phyloP scores from a whole-genome alignment of 1,140 invertebrate genomes.

The Venturia canescens region DNA sequence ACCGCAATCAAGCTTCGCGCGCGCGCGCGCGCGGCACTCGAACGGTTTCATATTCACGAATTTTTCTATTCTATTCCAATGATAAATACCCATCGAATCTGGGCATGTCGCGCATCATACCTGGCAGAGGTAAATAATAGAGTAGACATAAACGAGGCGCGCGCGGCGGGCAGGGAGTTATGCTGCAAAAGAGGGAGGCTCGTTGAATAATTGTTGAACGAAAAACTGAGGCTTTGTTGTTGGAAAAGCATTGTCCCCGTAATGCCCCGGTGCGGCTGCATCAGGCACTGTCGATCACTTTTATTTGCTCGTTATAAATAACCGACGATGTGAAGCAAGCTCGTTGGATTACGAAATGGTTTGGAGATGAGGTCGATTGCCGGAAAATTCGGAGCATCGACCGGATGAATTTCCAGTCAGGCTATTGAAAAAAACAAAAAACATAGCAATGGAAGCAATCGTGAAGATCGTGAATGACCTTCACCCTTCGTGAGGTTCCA shows the following conservation, averaged over 20 bases:
- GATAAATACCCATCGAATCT: neutral
- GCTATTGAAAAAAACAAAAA: too few relatives aligned
- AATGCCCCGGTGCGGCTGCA: neutral
- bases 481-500: too few relatives aligned
- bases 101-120: slow-evolving; percentile 9
- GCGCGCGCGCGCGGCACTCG: neutral
- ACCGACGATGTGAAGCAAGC: neutral
- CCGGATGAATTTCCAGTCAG: too few relatives aligned
- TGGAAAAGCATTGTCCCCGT: neutral
- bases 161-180: neutral
- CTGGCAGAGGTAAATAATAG: slow-evolving; percentile 12
- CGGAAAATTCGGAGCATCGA: too few relatives aligned
- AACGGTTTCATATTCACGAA: neutral
- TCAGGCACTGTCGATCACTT: neutral
- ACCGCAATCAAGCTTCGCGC: slow-evolving; percentile 26
- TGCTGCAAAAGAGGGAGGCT: neutral
- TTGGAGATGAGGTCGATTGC: too few relatives aligned
- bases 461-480: too few relatives aligned
- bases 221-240: neutral
- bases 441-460: too few relatives aligned
- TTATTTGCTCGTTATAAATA: slow-evolving; percentile 26
- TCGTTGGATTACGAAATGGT: too few relatives aligned
- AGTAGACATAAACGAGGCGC: neutral
- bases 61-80: neutral
- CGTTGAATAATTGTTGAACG: neutral